Conservation (phyloP, 2,113 vertebrate species). For the Oceanites oceanicus region DNA sequence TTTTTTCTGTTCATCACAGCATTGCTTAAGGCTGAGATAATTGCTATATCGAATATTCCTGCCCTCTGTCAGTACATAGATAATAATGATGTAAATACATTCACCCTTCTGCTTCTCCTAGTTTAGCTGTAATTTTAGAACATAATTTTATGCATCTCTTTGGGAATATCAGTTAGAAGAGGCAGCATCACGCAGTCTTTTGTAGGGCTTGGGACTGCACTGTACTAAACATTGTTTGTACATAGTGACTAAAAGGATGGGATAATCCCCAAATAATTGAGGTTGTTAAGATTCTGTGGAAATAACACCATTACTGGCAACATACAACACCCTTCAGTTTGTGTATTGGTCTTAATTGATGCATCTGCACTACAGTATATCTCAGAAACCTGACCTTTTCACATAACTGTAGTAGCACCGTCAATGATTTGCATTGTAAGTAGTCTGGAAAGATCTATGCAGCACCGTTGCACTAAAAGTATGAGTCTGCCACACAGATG, state of each 20-base stretch:
- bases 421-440: conserved; percentile 18
- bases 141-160: neutral
- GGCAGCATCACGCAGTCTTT: neutral
- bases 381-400: conserved; percentile 22
- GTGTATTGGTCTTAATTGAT: neutral
- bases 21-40: conserved; percentile 26
- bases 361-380: neutral
- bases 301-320: neutral
- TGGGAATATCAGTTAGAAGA: neutral
- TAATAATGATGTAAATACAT: conserved; percentile 40
- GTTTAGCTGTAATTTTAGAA: conserved; percentile 16
- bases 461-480: neutral
- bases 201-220: neutral
- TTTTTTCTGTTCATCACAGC: neutral
- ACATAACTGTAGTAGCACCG: neutral
- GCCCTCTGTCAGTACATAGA: conserved; percentile 27
- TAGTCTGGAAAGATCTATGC: conserved; percentile 3
- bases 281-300: neutral
- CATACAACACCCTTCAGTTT: conserved; percentile 9
- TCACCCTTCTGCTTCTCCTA: conserved; percentile 16
- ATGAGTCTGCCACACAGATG: neutral
- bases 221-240: neutral
- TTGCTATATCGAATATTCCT: conserved; percentile 7
- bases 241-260: neutral
- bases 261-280: neutral